Evolutionary conservation across 2,888 invertebrate species (phyloP).

Genomic region (Sclerodermus sp.): DNA sequence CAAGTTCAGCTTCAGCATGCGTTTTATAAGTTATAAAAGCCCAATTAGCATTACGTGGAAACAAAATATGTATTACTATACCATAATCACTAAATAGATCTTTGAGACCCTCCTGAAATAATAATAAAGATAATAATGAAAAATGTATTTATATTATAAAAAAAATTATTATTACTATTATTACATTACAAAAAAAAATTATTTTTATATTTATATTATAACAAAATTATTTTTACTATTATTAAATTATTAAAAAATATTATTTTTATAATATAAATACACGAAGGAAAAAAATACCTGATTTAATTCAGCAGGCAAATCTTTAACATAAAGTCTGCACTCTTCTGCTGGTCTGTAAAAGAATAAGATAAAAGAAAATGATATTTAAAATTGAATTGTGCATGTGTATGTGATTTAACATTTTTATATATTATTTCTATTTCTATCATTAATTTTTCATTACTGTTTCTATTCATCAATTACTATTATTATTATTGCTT

Average conservation of each 20-base stretch:
- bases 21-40: slow-evolving; percentile 38
- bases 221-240: not conserved
- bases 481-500: too few species aligned
- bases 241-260: too few species aligned
- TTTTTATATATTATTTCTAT: too few species aligned
- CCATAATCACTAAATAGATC: slow-evolving; percentile 37
- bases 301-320: slow-evolving; percentile 39
- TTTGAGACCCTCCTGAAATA: slow-evolving; percentile 36
- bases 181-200: not conserved
- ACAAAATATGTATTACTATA: slow-evolving; percentile 22
- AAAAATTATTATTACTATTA: too few species aligned
- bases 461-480: too few species aligned
- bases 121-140: not conserved
- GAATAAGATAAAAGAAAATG: not conserved
- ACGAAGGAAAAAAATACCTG: slow-evolving; percentile 22
- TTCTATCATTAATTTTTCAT: too few species aligned
- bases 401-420: not conserved
- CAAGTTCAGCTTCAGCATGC: slow-evolving; percentile 41
- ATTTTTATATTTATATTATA: not conserved
- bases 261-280: slow-evolving; percentile 4
- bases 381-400: not conserved
- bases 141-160: too few species aligned
- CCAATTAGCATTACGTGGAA: slow-evolving; percentile 24
- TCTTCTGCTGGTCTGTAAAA: slow-evolving; percentile 9
- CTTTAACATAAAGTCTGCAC: slow-evolving; percentile 32